Evolutionary conservation across 2,797 vertebrate species (phyloP).

Genomic region (Chelon auratus): DNA sequence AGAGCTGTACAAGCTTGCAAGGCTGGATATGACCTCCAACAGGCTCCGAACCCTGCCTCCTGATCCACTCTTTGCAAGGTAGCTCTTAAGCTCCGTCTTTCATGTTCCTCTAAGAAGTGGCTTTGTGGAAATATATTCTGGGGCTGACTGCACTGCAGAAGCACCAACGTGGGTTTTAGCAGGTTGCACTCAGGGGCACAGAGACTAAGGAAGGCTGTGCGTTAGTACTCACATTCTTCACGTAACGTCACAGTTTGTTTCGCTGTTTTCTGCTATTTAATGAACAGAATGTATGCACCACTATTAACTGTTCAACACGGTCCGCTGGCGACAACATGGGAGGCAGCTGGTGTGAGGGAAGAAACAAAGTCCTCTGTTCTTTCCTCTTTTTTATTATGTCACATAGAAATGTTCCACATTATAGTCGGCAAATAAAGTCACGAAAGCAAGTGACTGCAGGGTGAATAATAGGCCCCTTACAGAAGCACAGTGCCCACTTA

Average conservation of each 20-base stretch:
- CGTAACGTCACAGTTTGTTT: not conserved
- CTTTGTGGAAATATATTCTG: slow-evolving; percentile 30
- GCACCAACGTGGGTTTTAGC: slow-evolving; percentile 19
- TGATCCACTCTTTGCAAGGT: slow-evolving; percentile 89
- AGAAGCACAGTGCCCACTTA: not conserved
- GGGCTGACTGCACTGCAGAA: slow-evolving; percentile 22
- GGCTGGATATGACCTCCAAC: slow-evolving; percentile 95
- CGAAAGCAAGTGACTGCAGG: not conserved
- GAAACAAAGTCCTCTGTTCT: not conserved
- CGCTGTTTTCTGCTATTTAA: not conserved
- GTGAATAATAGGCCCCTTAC: not conserved
- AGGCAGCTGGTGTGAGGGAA: not conserved
- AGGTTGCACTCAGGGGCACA: not conserved
- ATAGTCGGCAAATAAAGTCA: not conserved
- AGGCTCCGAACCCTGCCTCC: slow-evolving; percentile 91
- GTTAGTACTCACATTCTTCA: not conserved
- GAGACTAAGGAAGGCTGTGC: not conserved
- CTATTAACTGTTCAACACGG: not conserved
- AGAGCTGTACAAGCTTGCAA: slow-evolving; percentile 91
- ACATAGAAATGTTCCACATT: not conserved
- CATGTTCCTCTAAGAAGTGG: slow-evolving; percentile 48
- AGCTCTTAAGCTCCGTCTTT: slow-evolving; percentile 46
- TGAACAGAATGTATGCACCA: not conserved
- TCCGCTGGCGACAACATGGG: not conserved
- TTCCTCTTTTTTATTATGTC: not conserved